A percentile compares a stretch with the other conserved stretches of the same genome.
Evolutionary conservation across 2,113 vertebrate genomes (phyloP).

Genomic region (Bucco capensis): DNA sequence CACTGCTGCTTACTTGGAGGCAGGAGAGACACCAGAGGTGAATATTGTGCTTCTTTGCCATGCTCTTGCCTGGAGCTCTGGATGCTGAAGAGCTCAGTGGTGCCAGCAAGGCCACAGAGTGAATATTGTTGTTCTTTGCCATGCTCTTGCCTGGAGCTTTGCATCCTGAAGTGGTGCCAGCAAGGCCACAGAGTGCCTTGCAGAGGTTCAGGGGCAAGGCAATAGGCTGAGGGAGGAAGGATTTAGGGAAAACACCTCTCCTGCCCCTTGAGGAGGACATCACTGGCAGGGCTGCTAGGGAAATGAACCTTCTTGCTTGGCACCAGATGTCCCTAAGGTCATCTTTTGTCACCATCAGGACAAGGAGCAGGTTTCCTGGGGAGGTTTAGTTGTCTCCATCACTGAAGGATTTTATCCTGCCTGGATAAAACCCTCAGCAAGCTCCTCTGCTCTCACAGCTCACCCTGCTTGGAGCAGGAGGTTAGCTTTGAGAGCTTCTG

Average conservation of each 20-base stretch:
- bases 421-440: neutral
- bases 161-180: neutral
- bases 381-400: neutral
- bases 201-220: neutral
- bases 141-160: too few species aligned
- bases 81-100: neutral
- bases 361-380: neutral
- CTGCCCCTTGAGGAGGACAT: neutral
- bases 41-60: constrained; percentile 3
- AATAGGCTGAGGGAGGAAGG: neutral
- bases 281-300: neutral
- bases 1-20: constrained; percentile 81
- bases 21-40: constrained; percentile 65
- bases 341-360: neutral
- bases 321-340: neutral
- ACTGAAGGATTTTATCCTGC: neutral
- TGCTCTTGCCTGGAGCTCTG: neutral
- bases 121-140: too few species aligned
- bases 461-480: neutral
- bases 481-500: neutral
- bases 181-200: neutral
- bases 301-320: neutral
- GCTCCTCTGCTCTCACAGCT: neutral
- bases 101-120: neutral
- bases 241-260: neutral